phyloP scores from a whole-genome alignment of 1,140 invertebrate genomes.

The Procambarus virginalis region DNA sequence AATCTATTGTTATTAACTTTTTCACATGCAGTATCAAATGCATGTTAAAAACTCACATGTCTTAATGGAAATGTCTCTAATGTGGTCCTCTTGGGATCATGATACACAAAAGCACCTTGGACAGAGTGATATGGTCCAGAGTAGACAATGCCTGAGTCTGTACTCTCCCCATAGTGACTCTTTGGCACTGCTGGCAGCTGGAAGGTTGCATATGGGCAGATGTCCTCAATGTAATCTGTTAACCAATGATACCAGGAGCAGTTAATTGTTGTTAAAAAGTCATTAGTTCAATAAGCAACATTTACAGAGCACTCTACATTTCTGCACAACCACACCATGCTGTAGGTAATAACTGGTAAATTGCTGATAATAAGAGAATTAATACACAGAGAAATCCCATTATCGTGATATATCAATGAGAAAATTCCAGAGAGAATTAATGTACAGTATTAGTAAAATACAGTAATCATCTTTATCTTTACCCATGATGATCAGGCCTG shows the following conservation, averaged over 20 bases:
- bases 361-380: too few relatives aligned
- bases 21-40: background rate
- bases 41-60: constrained; percentile 75
- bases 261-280: too few relatives aligned
- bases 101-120: constrained; percentile 91
- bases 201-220: constrained; percentile 92
- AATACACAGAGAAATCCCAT: too few relatives aligned
- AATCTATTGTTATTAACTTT: background rate
- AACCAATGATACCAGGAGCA: constrained; percentile 1
- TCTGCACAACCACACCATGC: too few relatives aligned
- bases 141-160: constrained; percentile 90
- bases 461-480: too few relatives aligned
- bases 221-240: constrained; percentile 90
- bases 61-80: constrained; percentile 78
- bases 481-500: too few relatives aligned
- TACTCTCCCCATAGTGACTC: constrained; percentile 79
- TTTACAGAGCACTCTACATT: too few relatives aligned
- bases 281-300: too few relatives aligned
- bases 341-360: too few relatives aligned
- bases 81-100: constrained; percentile 79
- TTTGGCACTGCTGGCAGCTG: constrained; percentile 81
- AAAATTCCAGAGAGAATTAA: too few relatives aligned
- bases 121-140: constrained; percentile 89
- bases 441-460: too few relatives aligned
- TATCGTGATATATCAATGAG: too few relatives aligned